Percentiles rank a stretch among this genome's conserved stretches.
Evolutionary conservation across 1,140 invertebrate genomes (phyloP).

Genomic region (Marisa cornuarietis): DNA sequence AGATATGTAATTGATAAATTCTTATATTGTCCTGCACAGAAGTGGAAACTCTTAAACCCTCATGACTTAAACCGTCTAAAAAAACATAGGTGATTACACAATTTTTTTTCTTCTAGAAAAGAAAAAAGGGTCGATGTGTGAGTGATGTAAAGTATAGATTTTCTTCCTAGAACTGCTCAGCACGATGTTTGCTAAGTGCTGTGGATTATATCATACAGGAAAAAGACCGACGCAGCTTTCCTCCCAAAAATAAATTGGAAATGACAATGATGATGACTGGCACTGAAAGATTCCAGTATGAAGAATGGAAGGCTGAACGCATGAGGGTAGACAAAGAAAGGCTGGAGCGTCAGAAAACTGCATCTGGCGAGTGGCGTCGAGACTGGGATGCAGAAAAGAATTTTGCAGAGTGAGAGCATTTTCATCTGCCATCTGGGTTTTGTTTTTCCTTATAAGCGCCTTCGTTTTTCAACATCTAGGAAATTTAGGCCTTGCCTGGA

Average conservation of each 20-base stretch:
- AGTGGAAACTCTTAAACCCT: no score
- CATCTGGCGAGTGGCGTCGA: constrained; percentile 56
- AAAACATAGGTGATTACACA: no score
- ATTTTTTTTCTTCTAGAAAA: constrained; percentile 6
- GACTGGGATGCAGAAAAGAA: constrained; percentile 61
- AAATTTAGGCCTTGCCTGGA: no score
- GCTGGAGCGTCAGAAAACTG: constrained; percentile 51
- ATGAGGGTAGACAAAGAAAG: constrained; percentile 56
- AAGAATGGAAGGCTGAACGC: constrained; percentile 59
- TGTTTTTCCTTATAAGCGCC: background rate
- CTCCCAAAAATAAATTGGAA: constrained; percentile 53
- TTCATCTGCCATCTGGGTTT: background rate
- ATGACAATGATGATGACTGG: constrained; percentile 60
- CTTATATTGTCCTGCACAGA: no score
- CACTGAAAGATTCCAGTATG: constrained; percentile 53
- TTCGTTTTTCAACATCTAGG: background rate
- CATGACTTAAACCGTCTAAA: no score
- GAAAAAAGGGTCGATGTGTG: constrained; percentile 6
- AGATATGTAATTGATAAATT: no score
- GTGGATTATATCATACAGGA: constrained; percentile 20
- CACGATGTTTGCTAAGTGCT: background rate
- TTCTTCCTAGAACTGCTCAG: no score
- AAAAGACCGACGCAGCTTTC: constrained; percentile 33
- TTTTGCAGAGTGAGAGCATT: constrained; percentile 40
- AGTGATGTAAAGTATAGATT: no score